Conservation (phyloP, 2,113 vertebrate species). For the Leptobrachium ailaonicum region DNA sequence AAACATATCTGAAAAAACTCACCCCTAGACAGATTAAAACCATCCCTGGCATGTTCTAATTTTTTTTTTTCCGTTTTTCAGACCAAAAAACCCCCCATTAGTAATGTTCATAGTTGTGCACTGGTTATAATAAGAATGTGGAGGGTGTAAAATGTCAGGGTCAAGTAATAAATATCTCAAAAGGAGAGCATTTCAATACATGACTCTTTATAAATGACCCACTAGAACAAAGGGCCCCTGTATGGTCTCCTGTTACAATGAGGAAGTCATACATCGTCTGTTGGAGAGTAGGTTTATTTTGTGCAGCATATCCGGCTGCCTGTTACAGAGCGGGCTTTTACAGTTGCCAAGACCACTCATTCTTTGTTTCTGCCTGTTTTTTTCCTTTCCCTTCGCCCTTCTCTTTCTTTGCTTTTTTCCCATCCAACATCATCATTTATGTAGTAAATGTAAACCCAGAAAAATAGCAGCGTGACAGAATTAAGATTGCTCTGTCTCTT, state of each 20-base stretch:
- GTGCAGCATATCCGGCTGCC: slow-evolving; percentile 49
- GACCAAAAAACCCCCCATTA: too few relatives aligned
- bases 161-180: not conserved
- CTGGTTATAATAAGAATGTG: too few relatives aligned
- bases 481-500: slow-evolving; percentile 15
- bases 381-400: slow-evolving; percentile 31
- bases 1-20: too few relatives aligned
- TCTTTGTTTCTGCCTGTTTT: slow-evolving; percentile 31
- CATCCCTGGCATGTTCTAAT: too few relatives aligned
- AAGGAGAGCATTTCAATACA: not conserved
- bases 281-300: slow-evolving; percentile 51
- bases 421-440: slow-evolving; percentile 35
- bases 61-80: too few relatives aligned
- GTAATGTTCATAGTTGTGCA: too few relatives aligned
- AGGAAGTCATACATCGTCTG: slow-evolving; percentile 54
- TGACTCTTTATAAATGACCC: slow-evolving; percentile 15
- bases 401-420: slow-evolving; percentile 20
- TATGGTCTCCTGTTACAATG: slow-evolving; percentile 52
- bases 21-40: too few relatives aligned
- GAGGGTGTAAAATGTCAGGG: not conserved
- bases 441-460: slow-evolving; percentile 19
- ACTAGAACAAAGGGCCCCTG: slow-evolving; percentile 42
- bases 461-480: not conserved
- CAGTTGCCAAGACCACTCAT: slow-evolving; percentile 40
- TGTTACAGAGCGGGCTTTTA: slow-evolving; percentile 50